Conservation (phyloP, 2,797 vertebrate species). For the Scomberomorus guttatus region DNA sequence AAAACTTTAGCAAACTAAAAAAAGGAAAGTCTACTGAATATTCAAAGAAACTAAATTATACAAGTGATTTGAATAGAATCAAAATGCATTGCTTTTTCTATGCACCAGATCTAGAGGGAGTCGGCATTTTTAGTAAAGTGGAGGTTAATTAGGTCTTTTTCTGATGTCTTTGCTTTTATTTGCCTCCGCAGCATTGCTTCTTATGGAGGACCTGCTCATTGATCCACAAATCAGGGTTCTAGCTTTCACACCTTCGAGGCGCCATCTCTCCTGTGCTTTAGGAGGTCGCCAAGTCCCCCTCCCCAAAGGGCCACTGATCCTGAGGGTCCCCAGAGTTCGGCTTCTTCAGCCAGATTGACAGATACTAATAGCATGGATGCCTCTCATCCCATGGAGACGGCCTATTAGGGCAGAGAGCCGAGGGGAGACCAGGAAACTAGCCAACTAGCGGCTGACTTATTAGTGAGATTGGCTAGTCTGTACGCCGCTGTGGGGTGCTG, state of each 20-base stretch:
- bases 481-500: slow-evolving; percentile 90
- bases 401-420: slow-evolving; percentile 93
- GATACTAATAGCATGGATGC: slow-evolving; percentile 80
- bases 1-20: too few species aligned
- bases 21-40: too few species aligned
- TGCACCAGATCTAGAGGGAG: not conserved
- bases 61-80: not conserved
- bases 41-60: not conserved
- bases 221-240: slow-evolving; percentile 31
- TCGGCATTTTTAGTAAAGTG: not conserved
- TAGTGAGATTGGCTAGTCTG: slow-evolving; percentile 88
- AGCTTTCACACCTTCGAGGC: slow-evolving; percentile 27
- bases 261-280: slow-evolving; percentile 35
- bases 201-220: not conserved
- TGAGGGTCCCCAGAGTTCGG: slow-evolving; percentile 54
- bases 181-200: not conserved
- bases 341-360: slow-evolving; percentile 90
- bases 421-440: slow-evolving; percentile 91
- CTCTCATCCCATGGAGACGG: slow-evolving; percentile 90
- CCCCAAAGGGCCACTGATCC: slow-evolving; percentile 63
- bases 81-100: not conserved
- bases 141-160: slow-evolving; percentile 31
- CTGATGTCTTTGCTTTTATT: not conserved
- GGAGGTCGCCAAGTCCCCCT: slow-evolving; percentile 45
- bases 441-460: slow-evolving; percentile 95